These are phyloP conservation scores for Microplitis mediator DNA, from an alignment of 1,140 invertebrate genomes.

Conservation along the genomic window DNA sequence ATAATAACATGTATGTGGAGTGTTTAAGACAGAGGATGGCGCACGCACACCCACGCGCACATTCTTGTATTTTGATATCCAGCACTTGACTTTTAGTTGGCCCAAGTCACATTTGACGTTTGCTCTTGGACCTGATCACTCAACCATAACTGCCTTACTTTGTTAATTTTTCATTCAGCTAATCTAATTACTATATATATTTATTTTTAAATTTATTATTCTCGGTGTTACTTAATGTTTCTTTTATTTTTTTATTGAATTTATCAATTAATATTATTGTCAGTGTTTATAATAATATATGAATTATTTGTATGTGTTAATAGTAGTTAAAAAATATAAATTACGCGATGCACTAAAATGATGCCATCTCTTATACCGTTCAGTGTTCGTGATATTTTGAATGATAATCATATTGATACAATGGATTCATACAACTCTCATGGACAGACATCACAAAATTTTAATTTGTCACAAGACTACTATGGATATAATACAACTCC, in stretches of 20 bases:
- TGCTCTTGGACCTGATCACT: conserved; percentile 56
- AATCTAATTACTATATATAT: too few relatives aligned
- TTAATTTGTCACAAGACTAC: conserved; percentile 47
- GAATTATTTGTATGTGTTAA: neutral
- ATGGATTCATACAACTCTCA: conserved; percentile 55
- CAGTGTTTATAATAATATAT: conserved; percentile 1
- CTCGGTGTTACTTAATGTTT: too few relatives aligned
- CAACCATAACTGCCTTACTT: conserved; percentile 40
- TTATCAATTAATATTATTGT: conserved; percentile 9
- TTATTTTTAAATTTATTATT: too few relatives aligned
- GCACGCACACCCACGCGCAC: conserved; percentile 34
- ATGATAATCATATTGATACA: conserved; percentile 49
- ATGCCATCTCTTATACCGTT: conserved; percentile 61
- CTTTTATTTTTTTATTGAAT: neutral
- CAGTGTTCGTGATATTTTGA: conserved; percentile 78
- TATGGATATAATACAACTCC: conserved; percentile 47
- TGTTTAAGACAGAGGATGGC: conserved; percentile 21
- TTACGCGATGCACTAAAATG: conserved; percentile 51
- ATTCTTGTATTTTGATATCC: conserved; percentile 27
- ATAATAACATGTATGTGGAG: too few relatives aligned
- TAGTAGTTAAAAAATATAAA: conserved; percentile 1
- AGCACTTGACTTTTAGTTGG: conserved; percentile 54
- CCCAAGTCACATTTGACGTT: conserved; percentile 56
- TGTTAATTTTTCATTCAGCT: too few relatives aligned
- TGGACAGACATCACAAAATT: conserved; percentile 39